Base-by-base conservation (phyloP, 2,113 vertebrate species). In the Ramphastos sulfuratus region DNA sequence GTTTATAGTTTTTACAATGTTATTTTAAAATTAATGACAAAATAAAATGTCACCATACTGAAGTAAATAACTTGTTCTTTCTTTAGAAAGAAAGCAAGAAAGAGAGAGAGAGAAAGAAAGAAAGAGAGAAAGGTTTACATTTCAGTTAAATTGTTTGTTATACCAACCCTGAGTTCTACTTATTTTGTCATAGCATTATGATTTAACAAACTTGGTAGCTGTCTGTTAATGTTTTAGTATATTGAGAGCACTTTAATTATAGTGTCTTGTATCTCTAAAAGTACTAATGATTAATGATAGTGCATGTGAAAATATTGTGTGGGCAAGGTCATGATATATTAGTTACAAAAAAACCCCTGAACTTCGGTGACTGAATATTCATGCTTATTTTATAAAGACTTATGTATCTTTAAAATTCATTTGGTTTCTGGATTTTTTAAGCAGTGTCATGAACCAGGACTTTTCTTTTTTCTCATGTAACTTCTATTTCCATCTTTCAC, bases 1-100 rank as follows among this genome's bases (percentile, higher is more conserved):
- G 97, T 97, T 97, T 97, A 97, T 97, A 97, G 93, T 97, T 97
- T 97, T 96, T 97, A 97, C 96, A 96, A 96, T 95, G 91, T 97
- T 98, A 97, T 97, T 98, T 98, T 97, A 92, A 96, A 98, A 97
- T 97, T 97, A 98, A 98, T 97, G 97, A 97, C 96, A 98, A 98
- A 98, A 97, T 96, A 97, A 98, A 98, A 97, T 98, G 96, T 95
- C 96, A 97, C 63, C 80, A 84, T 78, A 91, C 79, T 96, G 95
- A 97, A 95, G 93, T 96, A 89, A 97, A 97, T 91, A 97, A 96
- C 79, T 86, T 96, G 58, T 72, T 94, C 66, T 94, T 92, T 94
- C 95, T 63, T 42, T 42, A 42, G 39, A 44, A 44, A 44, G 15
- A 15, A 44, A 44, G 42, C 5, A 44, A 44, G 35, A 42, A 10